phyloP scores from a whole-genome alignment of 2,797 vertebrate genomes.

The Coregonus ussuriensis region DNA sequence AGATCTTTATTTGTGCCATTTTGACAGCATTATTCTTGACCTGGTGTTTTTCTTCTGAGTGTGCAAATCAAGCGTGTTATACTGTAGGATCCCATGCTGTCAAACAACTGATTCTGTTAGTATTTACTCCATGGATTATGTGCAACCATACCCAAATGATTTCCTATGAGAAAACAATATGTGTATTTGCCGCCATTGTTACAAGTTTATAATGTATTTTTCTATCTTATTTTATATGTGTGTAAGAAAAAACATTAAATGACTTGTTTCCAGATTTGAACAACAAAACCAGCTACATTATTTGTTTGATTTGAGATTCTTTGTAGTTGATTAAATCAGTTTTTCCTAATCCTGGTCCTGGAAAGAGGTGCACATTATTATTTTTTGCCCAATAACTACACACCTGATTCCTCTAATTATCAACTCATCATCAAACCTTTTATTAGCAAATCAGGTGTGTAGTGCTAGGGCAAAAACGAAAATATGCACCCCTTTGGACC shows the following conservation, averaged over 20 bases:
- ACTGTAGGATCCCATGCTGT: slow-evolving; percentile 77
- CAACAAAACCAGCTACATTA: slow-evolving; percentile 61
- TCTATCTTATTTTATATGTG: slow-evolving; percentile 95
- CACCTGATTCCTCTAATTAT: neutral
- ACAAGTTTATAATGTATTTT: slow-evolving; percentile 96
- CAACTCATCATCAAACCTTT: neutral
- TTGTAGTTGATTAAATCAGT: slow-evolving; percentile 69
- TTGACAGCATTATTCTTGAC: slow-evolving; percentile 77
- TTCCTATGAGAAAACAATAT: slow-evolving; percentile 87
- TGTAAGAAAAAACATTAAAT: slow-evolving; percentile 86
- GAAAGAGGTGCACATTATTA: neutral
- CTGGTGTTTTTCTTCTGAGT: slow-evolving; percentile 84
- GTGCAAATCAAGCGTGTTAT: slow-evolving; percentile 79
- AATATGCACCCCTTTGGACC: neutral
- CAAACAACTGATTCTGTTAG: slow-evolving; percentile 82
- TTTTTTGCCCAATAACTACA: neutral
- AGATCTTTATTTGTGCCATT: slow-evolving; percentile 55
- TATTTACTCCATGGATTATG: slow-evolving; percentile 80
- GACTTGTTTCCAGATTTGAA: slow-evolving; percentile 85
- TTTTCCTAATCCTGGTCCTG: neutral
- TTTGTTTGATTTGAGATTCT: slow-evolving; percentile 55
- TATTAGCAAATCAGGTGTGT: neutral
- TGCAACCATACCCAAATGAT: slow-evolving; percentile 87
- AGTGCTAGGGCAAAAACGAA: neutral
- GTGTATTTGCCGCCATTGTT: slow-evolving; percentile 95